Evolutionary conservation across 2,888 invertebrate species (phyloP).

Genomic region (Cephus pulcher): DNA sequence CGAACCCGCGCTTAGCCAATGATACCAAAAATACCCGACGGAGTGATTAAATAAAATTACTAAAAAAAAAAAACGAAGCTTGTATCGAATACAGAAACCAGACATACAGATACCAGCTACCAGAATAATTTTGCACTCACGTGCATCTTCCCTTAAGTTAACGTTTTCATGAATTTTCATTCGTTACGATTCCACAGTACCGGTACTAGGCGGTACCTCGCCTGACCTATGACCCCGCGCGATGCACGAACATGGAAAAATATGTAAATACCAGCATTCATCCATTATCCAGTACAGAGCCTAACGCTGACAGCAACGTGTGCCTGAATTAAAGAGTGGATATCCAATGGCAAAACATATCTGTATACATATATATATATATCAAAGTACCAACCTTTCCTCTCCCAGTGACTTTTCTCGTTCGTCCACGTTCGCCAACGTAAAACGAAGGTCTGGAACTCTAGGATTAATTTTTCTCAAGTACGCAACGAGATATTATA

Average conservation of each 20-base stretch:
- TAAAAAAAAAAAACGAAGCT: background rate
- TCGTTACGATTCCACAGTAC: background rate
- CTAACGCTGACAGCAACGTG: background rate
- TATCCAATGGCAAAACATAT: background rate
- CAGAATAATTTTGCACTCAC: background rate
- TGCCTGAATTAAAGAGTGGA: background rate
- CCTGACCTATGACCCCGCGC: constrained; percentile 46
- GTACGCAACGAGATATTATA: constrained; percentile 38
- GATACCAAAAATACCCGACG: background rate
- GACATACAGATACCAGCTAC: background rate
- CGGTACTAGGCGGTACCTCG: constrained; percentile 59
- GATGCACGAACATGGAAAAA: constrained; percentile 55
- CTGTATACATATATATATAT: background rate
- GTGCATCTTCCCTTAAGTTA: background rate
- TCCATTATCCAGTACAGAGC: constrained; percentile 45
- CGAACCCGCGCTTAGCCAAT: background rate
- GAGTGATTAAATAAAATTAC: background rate
- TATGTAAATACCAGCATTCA: constrained; percentile 55
- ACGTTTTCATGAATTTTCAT: background rate
- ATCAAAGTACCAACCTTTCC: background rate
- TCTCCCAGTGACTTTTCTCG: background rate
- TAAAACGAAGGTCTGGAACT: background rate
- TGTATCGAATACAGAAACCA: background rate
- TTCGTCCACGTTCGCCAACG: background rate
- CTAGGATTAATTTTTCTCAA: background rate